Percentiles rank a stretch among this genome's conserved stretches.
phyloP scores from a whole-genome alignment of 2,797 vertebrate species.

The Urosaurus nigricauda region DNA sequence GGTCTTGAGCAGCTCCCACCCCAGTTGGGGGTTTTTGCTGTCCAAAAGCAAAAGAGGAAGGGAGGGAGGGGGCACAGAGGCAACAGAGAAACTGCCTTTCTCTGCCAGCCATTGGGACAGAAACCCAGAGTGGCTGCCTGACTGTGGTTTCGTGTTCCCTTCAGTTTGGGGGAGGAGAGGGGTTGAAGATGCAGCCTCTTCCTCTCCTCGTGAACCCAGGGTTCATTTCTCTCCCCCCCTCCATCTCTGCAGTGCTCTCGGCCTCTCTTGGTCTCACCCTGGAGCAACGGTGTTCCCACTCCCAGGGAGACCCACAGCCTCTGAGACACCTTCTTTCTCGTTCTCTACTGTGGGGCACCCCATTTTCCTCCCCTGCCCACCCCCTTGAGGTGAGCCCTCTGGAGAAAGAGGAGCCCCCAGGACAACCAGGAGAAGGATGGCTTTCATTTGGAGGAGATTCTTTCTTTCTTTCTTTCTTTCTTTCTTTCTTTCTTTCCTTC shows the following conservation, averaged over 20 bases:
- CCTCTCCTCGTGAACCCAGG: background rate
- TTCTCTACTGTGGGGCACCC: background rate
- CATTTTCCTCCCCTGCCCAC: background rate
- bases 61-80: rapidly evolving
- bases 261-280: background rate
- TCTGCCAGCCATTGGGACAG: background rate
- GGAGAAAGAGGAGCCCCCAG: background rate
- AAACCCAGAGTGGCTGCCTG: background rate
- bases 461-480: background rate
- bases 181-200: too few species aligned
- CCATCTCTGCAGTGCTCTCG: background rate
- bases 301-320: background rate
- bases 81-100: background rate
- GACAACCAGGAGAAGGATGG: background rate
- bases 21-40: background rate
- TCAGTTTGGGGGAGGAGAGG: background rate
- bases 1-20: background rate
- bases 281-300: too few species aligned
- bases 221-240: background rate
- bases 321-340: too few species aligned
- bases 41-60: background rate
- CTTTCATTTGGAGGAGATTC: background rate
- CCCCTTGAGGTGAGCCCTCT: background rate
- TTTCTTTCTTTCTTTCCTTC: background rate
- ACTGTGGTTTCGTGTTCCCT: background rate